Percentiles rank a stretch among this genome's conserved stretches.
These are phyloP conservation scores for Cirrhinus mrigala DNA, from an alignment of 2,797 vertebrate genomes.

Conservation along the genomic window DNA sequence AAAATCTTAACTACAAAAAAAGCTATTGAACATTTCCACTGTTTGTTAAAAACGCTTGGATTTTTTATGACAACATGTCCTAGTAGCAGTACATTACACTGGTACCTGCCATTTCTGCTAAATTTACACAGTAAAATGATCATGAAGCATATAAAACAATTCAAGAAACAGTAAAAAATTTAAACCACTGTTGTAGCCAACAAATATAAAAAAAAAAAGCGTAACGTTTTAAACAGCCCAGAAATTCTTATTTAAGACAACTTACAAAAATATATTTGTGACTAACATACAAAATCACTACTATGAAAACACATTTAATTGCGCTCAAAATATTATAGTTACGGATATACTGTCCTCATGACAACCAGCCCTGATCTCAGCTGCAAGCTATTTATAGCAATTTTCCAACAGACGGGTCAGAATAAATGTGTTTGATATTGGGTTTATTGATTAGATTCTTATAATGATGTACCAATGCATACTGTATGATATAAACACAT, in stretches of 20 bases:
- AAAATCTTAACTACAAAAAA: background rate
- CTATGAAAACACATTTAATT: slow-evolving; percentile 6
- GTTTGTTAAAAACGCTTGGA: background rate
- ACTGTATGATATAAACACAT: background rate
- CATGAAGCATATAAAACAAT: background rate
- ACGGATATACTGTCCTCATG: background rate
- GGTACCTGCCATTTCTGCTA: background rate
- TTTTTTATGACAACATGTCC: background rate
- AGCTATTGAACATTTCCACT: background rate
- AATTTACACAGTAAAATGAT: background rate
- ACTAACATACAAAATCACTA: background rate
- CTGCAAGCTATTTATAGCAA: slow-evolving; percentile 7
- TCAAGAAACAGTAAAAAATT: background rate
- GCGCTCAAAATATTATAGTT: background rate
- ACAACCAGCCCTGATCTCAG: background rate
- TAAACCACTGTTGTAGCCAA: background rate
- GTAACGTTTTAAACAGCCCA: background rate
- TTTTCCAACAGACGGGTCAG: background rate
- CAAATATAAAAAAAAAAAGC: background rate
- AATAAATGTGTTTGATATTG: background rate
- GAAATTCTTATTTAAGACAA: background rate
- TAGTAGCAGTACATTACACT: background rate
- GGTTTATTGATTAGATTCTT: background rate
- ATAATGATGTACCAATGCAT: background rate
- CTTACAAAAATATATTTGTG: background rate